Conservation (phyloP, 2,797 vertebrate species). For the Limnodromus scolopaceus region DNA sequence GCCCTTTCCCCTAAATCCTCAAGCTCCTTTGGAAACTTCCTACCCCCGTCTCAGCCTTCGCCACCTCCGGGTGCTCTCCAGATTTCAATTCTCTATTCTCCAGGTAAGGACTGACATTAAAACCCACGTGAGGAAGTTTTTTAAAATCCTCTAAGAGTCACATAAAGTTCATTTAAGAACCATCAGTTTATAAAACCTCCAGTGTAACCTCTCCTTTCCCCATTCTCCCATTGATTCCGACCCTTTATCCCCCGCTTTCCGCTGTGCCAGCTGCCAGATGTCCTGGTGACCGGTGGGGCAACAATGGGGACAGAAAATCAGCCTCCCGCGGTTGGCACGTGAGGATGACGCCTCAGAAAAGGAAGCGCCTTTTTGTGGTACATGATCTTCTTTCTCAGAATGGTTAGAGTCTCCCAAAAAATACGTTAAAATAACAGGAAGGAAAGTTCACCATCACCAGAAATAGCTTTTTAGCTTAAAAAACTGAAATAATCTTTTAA, state of each 20-base stretch:
- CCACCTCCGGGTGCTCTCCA: no score
- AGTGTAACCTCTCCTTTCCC: not conserved
- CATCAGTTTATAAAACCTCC: not conserved
- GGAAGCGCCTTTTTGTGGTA: not conserved
- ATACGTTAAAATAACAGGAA: not conserved
- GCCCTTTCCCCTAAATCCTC: not conserved
- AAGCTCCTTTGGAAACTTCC: not conserved
- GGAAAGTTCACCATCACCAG: not conserved
- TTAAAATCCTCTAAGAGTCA: not conserved
- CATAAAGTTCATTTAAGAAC: not conserved
- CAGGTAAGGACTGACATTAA: not conserved
- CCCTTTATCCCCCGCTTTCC: not conserved
- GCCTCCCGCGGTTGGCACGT: accelerated
- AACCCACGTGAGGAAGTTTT: not conserved
- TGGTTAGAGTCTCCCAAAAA: not conserved
- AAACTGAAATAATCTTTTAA: not conserved
- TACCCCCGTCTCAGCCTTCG: not conserved
- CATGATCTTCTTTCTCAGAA: not conserved
- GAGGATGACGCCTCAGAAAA: not conserved
- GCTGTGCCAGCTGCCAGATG: accelerated
- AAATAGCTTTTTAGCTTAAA: not conserved
- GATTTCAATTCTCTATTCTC: not conserved
- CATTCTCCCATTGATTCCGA: not conserved
- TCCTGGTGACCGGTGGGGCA: not conserved
- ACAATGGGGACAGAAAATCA: not conserved